A percentile compares a stretch with the other conserved stretches of the same genome.
Conservation (phyloP, 1,140 invertebrate species). For the Rhagoletis zephyria region DNA sequence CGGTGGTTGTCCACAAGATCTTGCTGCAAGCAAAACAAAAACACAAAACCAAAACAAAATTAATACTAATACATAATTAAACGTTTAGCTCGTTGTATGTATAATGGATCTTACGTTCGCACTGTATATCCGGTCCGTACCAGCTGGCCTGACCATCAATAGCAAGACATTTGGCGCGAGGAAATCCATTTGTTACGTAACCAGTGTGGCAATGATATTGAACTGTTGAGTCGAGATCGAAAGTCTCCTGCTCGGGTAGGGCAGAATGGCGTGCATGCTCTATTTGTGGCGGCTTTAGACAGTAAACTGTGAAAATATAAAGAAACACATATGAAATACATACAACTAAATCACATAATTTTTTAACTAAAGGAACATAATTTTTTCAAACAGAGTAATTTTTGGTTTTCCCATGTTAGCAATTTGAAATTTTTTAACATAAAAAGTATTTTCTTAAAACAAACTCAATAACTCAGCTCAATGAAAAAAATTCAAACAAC, state of each 20-base stretch:
- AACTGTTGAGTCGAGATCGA: constrained; percentile 86
- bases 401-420: no score
- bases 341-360: no score
- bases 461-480: no score
- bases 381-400: no score
- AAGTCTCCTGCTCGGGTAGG: constrained; percentile 84
- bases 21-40: constrained; percentile 76
- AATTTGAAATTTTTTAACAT: no score
- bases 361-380: no score
- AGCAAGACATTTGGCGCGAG: constrained; percentile 90
- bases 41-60: not conserved
- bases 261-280: constrained; percentile 91
- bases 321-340: not conserved
- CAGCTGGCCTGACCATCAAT: constrained; percentile 89
- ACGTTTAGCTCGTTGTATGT: not conserved
- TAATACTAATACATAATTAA: not conserved
- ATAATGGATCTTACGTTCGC: constrained; percentile 84
- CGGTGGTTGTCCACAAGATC: constrained; percentile 88
- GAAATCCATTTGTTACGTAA: constrained; percentile 88
- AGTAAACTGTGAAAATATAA: constrained; percentile 81
- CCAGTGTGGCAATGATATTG: constrained; percentile 93
- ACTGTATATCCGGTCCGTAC: constrained; percentile 95
- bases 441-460: no score
- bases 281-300: constrained; percentile 87
- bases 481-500: no score